These are phyloP conservation scores for Stictocephala bisonia DNA, from an alignment of 2,888 invertebrate species.

Conservation along the genomic window DNA sequence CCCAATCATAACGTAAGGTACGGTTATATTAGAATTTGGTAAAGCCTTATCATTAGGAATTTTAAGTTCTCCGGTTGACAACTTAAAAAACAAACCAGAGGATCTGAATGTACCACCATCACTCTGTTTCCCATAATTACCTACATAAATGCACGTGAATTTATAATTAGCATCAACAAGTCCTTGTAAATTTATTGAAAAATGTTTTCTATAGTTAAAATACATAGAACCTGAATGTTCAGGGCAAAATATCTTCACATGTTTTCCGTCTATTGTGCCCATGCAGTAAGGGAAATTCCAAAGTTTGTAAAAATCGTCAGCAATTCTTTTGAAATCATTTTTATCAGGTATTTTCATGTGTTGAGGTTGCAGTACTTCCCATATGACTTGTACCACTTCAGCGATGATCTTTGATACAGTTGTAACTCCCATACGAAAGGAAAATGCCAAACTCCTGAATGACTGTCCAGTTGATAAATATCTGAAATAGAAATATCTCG, in stretches of 20 bases:
- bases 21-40: constrained; percentile 3
- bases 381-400: constrained; percentile 35
- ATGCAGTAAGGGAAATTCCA: constrained; percentile 39
- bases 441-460: constrained; percentile 54
- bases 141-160: constrained; percentile 51
- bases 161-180: constrained; percentile 44
- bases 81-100: constrained; percentile 19
- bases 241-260: constrained; percentile 24
- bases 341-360: constrained; percentile 32
- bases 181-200: constrained; percentile 39
- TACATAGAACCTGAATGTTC: constrained; percentile 37
- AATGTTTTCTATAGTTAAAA: constrained; percentile 34
- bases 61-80: neutral
- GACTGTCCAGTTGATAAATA: constrained; percentile 38
- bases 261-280: constrained; percentile 39
- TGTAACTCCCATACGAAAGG: constrained; percentile 34
- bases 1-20: constrained; percentile 38
- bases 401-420: constrained; percentile 23
- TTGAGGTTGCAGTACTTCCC: constrained; percentile 27
- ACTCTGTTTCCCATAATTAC: constrained; percentile 59
- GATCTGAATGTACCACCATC: constrained; percentile 56
- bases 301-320: constrained; percentile 19
- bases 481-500: constrained; percentile 21
- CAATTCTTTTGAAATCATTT: constrained; percentile 27
- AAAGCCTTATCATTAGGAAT: neutral